A percentile compares a stretch with the other conserved stretches of the same genome.
Conservation (phyloP, 2,888 invertebrate species). For the Lepidochrysops patricia region DNA sequence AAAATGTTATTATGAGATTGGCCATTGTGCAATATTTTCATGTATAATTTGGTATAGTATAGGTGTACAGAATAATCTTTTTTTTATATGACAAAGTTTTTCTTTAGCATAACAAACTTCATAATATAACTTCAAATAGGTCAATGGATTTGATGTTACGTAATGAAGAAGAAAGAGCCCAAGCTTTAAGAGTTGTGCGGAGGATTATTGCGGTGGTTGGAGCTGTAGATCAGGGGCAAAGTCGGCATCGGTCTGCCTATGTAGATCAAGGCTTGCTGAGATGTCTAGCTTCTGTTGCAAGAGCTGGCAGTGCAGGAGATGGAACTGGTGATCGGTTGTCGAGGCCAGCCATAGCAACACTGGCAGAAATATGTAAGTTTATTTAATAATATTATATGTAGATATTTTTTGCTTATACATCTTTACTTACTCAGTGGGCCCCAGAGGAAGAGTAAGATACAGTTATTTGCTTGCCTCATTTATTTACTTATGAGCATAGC, state of each 20-base stretch:
- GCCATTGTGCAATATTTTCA: too few species aligned
- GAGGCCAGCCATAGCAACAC: slow-evolving; percentile 87
- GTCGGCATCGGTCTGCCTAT: slow-evolving; percentile 78
- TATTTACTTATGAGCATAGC: too few species aligned
- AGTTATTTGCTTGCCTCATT: too few species aligned
- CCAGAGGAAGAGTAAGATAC: too few species aligned
- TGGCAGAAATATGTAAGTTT: slow-evolving; percentile 87
- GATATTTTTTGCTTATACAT: too few species aligned
- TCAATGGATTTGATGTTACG: slow-evolving; percentile 92
- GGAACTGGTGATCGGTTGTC: slow-evolving; percentile 84
- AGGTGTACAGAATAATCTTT: too few species aligned
- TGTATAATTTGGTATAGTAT: too few species aligned
- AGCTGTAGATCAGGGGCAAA: slow-evolving; percentile 77
- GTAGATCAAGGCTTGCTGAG: slow-evolving; percentile 86
- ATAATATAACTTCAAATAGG: too few species aligned
- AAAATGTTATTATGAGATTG: too few species aligned
- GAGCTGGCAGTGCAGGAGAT: slow-evolving; percentile 83
- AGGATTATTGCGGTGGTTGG: slow-evolving; percentile 60
- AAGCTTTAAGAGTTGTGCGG: slow-evolving; percentile 90
- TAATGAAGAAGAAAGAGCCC: slow-evolving; percentile 94
- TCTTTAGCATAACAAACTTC: too few species aligned
- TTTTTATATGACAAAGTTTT: too few species aligned
- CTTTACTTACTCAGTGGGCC: too few species aligned
- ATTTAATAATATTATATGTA: neutral
- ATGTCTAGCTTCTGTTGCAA: slow-evolving; percentile 87